Evolutionary conservation across 1,140 invertebrate species (phyloP).

Genomic region (Zaprionus inermis): DNA sequence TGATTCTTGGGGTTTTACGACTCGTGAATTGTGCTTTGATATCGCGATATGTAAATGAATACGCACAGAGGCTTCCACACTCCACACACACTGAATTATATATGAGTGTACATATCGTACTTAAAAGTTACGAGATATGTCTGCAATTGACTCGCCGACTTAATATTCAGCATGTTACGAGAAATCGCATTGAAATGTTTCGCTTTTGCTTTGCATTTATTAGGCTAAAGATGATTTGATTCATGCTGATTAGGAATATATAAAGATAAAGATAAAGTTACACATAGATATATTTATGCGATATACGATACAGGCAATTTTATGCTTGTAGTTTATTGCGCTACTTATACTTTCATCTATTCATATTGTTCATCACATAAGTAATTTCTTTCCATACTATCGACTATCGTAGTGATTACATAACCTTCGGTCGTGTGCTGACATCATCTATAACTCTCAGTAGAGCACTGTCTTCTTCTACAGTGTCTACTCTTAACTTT

Average conservation of each 20-base stretch:
- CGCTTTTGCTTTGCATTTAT: background rate
- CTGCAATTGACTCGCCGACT: background rate
- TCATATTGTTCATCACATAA: too few relatives aligned
- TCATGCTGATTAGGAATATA: background rate
- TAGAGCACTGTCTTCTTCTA: too few relatives aligned
- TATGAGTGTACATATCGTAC: slow-evolving; percentile 2
- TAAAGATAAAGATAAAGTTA: background rate
- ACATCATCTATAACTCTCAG: too few relatives aligned
- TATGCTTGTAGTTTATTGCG: too few relatives aligned
- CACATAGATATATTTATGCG: background rate
- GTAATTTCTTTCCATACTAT: too few relatives aligned
- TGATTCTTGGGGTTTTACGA: slow-evolving; percentile 36
- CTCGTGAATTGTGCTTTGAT: slow-evolving; percentile 24
- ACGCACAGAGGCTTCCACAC: background rate
- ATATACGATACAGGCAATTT: background rate
- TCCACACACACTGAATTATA: background rate
- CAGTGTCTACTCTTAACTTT: too few relatives aligned
- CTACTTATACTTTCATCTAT: background rate
- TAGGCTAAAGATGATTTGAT: background rate
- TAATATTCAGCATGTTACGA: background rate
- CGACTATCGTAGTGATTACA: background rate
- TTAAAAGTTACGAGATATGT: slow-evolving; percentile 17
- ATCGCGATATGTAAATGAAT: slow-evolving; percentile 19
- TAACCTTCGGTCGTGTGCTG: background rate
- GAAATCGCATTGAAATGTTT: background rate